A percentile compares a stretch with the other conserved stretches of the same genome.
Evolutionary conservation across 2,797 vertebrate species (phyloP).

Genomic region (Presbytis comata): DNA sequence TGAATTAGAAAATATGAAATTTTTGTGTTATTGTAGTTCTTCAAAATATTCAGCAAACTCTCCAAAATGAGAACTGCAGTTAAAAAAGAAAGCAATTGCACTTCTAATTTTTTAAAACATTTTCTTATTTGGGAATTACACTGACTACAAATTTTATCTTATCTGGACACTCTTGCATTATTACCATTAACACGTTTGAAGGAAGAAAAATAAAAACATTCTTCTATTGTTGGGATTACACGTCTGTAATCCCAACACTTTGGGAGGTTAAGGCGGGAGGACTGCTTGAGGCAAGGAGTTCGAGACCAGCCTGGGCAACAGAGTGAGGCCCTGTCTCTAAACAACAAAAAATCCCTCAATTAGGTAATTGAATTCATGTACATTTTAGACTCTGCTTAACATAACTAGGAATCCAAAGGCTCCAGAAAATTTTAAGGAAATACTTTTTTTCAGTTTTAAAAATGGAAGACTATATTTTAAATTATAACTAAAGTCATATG

Average conservation of each 20-base stretch:
- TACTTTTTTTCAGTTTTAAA: not conserved
- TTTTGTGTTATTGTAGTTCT: not conserved
- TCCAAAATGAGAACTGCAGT: not conserved
- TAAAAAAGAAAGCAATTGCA: not conserved
- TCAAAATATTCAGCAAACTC: not conserved
- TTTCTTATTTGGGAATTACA: conserved; percentile 1
- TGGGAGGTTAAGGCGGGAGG: too few relatives aligned
- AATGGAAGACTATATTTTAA: conserved; percentile 30
- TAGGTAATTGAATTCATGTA: conserved; percentile 10
- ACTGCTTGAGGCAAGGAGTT: too few relatives aligned
- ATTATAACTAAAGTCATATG: conserved; percentile 34
- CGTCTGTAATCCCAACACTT: too few relatives aligned
- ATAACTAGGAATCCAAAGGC: not conserved
- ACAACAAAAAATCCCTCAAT: not conserved
- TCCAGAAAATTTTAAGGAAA: conserved; percentile 21
- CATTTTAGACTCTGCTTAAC: not conserved
- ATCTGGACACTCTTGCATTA: not conserved
- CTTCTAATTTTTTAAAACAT: not conserved
- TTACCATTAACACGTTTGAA: not conserved
- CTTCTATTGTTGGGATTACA: too few relatives aligned
- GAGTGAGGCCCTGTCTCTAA: too few relatives aligned
- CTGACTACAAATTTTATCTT: not conserved
- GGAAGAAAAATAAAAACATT: not conserved
- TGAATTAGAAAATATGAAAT: not conserved
- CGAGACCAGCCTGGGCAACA: too few relatives aligned